Conservation (phyloP, 2,888 invertebrate genomes). For the Iphiclides podalirius region DNA sequence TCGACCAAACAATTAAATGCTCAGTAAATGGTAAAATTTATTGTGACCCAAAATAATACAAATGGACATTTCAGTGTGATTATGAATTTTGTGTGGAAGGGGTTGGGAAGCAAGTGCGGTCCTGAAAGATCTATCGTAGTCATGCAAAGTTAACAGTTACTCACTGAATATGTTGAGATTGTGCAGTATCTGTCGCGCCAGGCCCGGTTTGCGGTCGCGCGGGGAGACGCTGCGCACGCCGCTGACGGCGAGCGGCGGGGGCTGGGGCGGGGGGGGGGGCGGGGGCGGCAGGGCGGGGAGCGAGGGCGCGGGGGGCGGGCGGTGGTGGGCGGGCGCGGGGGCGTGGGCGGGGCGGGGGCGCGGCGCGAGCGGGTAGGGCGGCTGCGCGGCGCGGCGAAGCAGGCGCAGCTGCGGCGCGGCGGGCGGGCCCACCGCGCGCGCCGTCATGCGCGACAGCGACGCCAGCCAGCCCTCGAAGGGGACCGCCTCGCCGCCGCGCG, state of each 20-base stretch:
- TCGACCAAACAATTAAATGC: too few species aligned
- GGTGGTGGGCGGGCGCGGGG: too few species aligned
- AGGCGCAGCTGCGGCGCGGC: constrained; percentile 43
- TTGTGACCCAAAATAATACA: too few species aligned
- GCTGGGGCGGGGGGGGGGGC: constrained; percentile 7
- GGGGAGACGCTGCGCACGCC: constrained; percentile 59
- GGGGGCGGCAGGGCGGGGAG: constrained; percentile 1
- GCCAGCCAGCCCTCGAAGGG: constrained; percentile 85
- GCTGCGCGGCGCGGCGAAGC: constrained; percentile 87
- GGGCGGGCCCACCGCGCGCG: constrained; percentile 27
- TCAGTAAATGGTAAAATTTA: too few species aligned
- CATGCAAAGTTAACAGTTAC: too few species aligned
- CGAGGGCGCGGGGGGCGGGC: too few species aligned
- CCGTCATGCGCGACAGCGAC: constrained; percentile 42
- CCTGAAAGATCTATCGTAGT: too few species aligned
- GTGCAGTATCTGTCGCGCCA: constrained; percentile 88
- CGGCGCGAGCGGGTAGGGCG: constrained; percentile 92
- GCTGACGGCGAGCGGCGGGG: constrained; percentile 25
- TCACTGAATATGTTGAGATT: constrained; percentile 90
- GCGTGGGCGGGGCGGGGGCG: constrained; percentile 89
- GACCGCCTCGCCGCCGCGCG: constrained; percentile 75
- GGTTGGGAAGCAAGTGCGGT: too few species aligned
- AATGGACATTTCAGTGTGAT: too few species aligned
- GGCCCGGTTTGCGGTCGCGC: constrained; percentile 62
- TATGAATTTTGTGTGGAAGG: too few species aligned